Conservation (phyloP, 2,888 invertebrate genomes). For the Mesodorylaimus sp. region DNA sequence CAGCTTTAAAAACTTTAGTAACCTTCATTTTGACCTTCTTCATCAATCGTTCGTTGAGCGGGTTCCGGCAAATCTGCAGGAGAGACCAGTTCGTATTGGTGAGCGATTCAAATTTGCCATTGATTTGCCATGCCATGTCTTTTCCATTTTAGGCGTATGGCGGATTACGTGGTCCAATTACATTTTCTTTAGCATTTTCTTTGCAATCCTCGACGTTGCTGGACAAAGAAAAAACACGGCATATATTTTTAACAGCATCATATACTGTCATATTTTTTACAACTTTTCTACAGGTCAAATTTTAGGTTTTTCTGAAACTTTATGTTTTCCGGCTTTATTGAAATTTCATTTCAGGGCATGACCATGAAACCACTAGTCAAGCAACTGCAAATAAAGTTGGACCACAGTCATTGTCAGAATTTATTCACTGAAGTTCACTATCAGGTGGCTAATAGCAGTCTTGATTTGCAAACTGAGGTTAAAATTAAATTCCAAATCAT, state of each 20-base stretch:
- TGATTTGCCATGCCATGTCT: too few relatives aligned
- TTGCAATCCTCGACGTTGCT: too few relatives aligned
- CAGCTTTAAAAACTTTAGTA: slow-evolving; percentile 33
- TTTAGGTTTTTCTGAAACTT: too few relatives aligned
- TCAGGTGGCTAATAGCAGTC: too few relatives aligned
- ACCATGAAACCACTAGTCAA: slow-evolving; percentile 37
- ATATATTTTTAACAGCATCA: slow-evolving; percentile 31
- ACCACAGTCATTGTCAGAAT: too few relatives aligned
- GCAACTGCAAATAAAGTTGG: slow-evolving; percentile 33
- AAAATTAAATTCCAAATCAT: too few relatives aligned
- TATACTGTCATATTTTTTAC: slow-evolving; percentile 35
- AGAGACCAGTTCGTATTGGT: slow-evolving; percentile 42
- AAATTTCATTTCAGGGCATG: slow-evolving; percentile 32
- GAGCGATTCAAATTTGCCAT: too few relatives aligned
- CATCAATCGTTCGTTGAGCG: slow-evolving; percentile 34
- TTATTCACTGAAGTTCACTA: too few relatives aligned
- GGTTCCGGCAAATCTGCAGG: slow-evolving; percentile 33
- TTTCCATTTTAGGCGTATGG: slow-evolving; percentile 37
- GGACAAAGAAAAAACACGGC: too few relatives aligned
- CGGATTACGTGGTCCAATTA: slow-evolving; percentile 41
- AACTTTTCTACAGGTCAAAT: slow-evolving; percentile 32
- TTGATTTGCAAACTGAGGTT: too few relatives aligned
- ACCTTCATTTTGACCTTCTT: slow-evolving; percentile 36
- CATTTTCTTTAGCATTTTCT: slow-evolving; percentile 40
- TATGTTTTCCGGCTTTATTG: too few relatives aligned